These are phyloP conservation scores for pig (Sus scrofa) DNA, from an alignment of 2,113 vertebrate genomes.

Conservation along the genomic window T2T-Sscrofa CM000824.6:227097501-227098000, in stretches of 20 bases:
- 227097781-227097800: background rate
- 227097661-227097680: too few species aligned
- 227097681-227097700: too few species aligned
- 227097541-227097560: background rate
- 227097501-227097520: background rate
- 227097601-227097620: background rate
- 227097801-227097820: background rate
- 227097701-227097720: accelerated
- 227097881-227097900: background rate
- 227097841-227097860: too few species aligned
- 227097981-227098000: background rate
- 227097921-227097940: background rate
- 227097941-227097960: background rate
- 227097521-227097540: background rate
- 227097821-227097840: background rate
- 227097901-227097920: background rate
- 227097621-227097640: background rate
- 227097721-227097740: background rate
- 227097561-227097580: accelerated
- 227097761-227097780: background rate
- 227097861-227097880: background rate
- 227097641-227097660: background rate
- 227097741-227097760: too few species aligned
- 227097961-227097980: background rate
- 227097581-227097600: accelerated